phyloP scores from a whole-genome alignment of 2,888 invertebrate genomes.

The Imbricaverruca yamaguchii region DNA sequence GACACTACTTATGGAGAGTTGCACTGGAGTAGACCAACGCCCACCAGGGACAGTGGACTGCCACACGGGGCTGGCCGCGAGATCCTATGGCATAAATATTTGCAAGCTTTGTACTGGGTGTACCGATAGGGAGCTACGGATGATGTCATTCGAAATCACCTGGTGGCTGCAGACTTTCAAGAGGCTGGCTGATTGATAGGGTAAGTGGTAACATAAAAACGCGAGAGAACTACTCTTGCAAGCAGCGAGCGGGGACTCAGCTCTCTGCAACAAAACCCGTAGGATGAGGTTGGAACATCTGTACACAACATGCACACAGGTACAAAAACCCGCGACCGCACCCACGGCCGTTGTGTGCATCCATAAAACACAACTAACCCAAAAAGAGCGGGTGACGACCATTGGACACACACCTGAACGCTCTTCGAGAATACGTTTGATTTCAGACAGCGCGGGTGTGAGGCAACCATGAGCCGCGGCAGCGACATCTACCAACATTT shows the following conservation, averaged over 20 bases:
- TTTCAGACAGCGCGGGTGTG: background rate
- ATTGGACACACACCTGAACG: background rate
- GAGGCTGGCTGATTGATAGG: background rate
- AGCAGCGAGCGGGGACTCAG: background rate
- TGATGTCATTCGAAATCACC: background rate
- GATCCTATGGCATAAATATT: background rate
- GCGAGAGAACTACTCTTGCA: background rate
- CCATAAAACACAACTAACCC: background rate
- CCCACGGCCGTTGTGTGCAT: background rate
- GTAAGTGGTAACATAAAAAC: background rate
- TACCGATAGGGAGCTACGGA: background rate
- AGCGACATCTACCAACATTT: background rate
- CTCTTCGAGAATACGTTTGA: background rate
- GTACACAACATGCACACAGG: background rate
- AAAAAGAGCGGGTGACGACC: background rate
- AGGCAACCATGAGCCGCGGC: background rate
- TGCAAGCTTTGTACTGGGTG: constrained; percentile 19
- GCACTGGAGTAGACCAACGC: background rate
- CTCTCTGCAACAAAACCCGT: constrained; percentile 15
- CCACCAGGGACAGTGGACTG: background rate
- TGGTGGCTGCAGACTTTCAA: background rate
- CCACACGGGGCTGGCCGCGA: background rate
- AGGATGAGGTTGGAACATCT: constrained; percentile 6
- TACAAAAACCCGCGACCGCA: constrained; percentile 15
- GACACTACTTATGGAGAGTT: constrained; percentile 7